Evolutionary conservation across 2,888 invertebrate species (phyloP), one percentile per base, ranked within the genome.

Genomic region (Catocala fraxini): DNA sequence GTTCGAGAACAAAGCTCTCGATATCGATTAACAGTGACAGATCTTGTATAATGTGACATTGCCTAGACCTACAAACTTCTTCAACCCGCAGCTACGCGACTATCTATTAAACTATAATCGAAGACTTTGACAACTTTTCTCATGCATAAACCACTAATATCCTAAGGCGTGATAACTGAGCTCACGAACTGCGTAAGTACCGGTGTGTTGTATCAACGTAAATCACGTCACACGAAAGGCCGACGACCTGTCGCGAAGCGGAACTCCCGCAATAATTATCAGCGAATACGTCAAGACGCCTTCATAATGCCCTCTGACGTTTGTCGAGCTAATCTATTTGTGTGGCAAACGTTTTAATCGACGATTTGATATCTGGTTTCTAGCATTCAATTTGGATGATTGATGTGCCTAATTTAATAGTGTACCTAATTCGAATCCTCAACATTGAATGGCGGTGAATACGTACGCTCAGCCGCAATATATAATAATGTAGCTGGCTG

Each of bases 241-340:
- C 56, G 13, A n/a, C 15, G 61, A 56, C 61, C 61, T 56, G 56
- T 56, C 47, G 46, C 48, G 39, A 43, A 13, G 35, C 54, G 41
- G 48, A 34, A 41, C 43, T 41, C 53, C 39, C 46, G 39, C 59
- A 59, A 59, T 15, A 1, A 3, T 59, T 59, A 53, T 59, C 43
- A 46, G 7, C 11, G 51, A 13, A 34, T 33, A 56, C 54, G 56
- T 73, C 63, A 76, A 68, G 59, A 34, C 62, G 52, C 62, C 56
- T 64, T 59, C 35, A 58, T 73, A 73, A 67, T 45, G 59, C 53
- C 64, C 53, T 47, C 58, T 42, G 59, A 57, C 58, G 73, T 76
- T 73, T 73, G 59, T 65, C 11, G 55, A 74, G 60, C 59, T 73
- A 70, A 74, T 74, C 65, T 63, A 54, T 73, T 75, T 74, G 65